Evolutionary conservation across 2,113 vertebrate species (phyloP).

Genomic region (Sisor rabdophorus): DNA sequence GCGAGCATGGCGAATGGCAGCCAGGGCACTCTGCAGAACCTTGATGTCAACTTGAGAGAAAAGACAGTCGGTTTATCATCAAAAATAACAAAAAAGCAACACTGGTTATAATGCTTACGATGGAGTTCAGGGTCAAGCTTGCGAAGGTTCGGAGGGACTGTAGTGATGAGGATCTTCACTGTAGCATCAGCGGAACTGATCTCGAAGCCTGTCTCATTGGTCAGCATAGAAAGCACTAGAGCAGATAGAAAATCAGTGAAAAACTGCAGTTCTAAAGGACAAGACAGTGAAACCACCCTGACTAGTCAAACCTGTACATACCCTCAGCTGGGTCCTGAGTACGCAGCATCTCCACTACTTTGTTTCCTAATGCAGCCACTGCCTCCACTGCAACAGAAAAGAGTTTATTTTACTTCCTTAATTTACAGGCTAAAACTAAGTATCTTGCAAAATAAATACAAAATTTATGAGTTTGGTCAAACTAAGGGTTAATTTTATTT

Average conservation of each 20-base stretch:
- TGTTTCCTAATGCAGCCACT: conserved; percentile 90
- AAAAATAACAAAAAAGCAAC: background rate
- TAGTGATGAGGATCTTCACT: conserved; percentile 95
- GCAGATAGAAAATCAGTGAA: background rate
- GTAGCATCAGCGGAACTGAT: conserved; percentile 93
- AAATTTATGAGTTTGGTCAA: too few relatives aligned
- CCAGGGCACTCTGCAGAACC: conserved; percentile 92
- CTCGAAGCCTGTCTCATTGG: conserved; percentile 95
- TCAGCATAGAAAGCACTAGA: conserved; percentile 92
- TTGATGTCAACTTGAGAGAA: conserved; percentile 88
- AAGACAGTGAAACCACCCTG: background rate
- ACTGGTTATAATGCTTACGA: conserved; percentile 63
- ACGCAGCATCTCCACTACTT: conserved; percentile 90
- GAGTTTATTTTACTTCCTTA: background rate
- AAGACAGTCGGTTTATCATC: background rate
- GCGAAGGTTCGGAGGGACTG: conserved; percentile 91
- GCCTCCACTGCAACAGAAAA: conserved; percentile 81
- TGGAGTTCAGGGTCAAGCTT: conserved; percentile 94
- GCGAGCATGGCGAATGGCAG: conserved; percentile 91
- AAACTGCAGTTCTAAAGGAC: background rate
- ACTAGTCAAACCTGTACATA: conserved; percentile 45
- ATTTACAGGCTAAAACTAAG: background rate
- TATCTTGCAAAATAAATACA: conserved; percentile 66
- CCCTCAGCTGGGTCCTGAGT: conserved; percentile 90
- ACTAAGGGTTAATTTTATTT: too few relatives aligned